These are phyloP conservation scores for Oncorhynchus masou DNA, from an alignment of 2,113 vertebrate genomes.

Conservation along the genomic window DNA sequence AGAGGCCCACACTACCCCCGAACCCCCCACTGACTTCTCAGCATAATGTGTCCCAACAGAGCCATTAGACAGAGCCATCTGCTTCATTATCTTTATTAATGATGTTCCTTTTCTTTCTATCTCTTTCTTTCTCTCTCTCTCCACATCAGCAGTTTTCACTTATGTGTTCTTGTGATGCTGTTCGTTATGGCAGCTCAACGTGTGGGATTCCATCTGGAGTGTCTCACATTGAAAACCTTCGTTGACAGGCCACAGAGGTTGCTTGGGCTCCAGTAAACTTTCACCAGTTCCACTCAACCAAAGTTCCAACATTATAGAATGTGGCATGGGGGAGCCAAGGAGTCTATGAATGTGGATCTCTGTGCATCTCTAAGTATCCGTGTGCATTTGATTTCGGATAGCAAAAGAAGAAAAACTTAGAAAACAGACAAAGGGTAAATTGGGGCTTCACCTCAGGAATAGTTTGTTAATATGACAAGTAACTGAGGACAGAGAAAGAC, in stretches of 20 bases:
- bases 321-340: slow-evolving; percentile 52
- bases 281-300: slow-evolving; percentile 49
- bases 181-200: slow-evolving; percentile 63
- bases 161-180: slow-evolving; percentile 50
- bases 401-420: not conserved
- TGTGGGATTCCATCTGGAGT: slow-evolving; percentile 70
- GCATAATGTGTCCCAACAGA: slow-evolving; percentile 44
- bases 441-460: not conserved
- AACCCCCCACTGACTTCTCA: slow-evolving; percentile 42
- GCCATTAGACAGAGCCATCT: slow-evolving; percentile 58
- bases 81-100: slow-evolving; percentile 73
- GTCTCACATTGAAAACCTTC: slow-evolving; percentile 60
- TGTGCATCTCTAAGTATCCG: not conserved
- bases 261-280: slow-evolving; percentile 48
- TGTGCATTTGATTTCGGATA: not conserved
- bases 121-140: not conserved
- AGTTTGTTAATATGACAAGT: not conserved
- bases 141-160: slow-evolving; percentile 65
- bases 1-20: slow-evolving; percentile 28
- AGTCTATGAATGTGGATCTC: slow-evolving; percentile 34
- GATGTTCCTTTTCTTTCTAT: slow-evolving; percentile 51
- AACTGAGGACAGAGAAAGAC: not conserved
- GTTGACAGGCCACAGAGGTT: slow-evolving; percentile 47
- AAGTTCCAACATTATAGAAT: slow-evolving; percentile 47
- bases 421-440: not conserved